Conservation (phyloP, 2,888 invertebrate species). For the Amphipyra berbera region DNA sequence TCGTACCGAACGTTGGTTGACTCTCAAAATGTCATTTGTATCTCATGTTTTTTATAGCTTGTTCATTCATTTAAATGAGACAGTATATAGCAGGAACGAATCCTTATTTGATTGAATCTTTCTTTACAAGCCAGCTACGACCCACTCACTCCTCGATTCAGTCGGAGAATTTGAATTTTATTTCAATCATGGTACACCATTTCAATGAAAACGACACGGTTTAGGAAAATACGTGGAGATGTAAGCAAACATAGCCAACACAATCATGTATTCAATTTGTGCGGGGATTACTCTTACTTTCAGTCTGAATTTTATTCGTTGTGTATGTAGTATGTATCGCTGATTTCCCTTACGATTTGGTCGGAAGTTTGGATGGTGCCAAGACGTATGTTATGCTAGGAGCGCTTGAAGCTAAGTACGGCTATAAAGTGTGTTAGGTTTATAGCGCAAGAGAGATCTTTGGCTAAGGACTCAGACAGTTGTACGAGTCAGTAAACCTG, state of each 20-base stretch:
- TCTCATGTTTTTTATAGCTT: slow-evolving; percentile 66
- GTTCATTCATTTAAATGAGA: slow-evolving; percentile 78
- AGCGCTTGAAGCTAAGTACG: slow-evolving; percentile 43
- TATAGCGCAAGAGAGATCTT: slow-evolving; percentile 43
- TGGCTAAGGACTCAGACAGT: slow-evolving; percentile 35
- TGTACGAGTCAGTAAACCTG: slow-evolving; percentile 30
- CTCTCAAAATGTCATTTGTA: slow-evolving; percentile 54
- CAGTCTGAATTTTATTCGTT: slow-evolving; percentile 64
- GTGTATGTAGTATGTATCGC: slow-evolving; percentile 40
- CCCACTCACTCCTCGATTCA: slow-evolving; percentile 58
- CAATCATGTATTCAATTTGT: slow-evolving; percentile 85
- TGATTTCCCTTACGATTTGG: slow-evolving; percentile 53
- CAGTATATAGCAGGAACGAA: slow-evolving; percentile 72
- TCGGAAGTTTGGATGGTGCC: slow-evolving; percentile 34
- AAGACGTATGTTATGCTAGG: slow-evolving; percentile 38
- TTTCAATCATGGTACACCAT: slow-evolving; percentile 73
- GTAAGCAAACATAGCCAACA: slow-evolving; percentile 77
- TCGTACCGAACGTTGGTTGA: slow-evolving; percentile 27
- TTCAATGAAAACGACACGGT: slow-evolving; percentile 80
- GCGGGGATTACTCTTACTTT: slow-evolving; percentile 78
- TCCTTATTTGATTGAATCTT: slow-evolving; percentile 82
- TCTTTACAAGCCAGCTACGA: slow-evolving; percentile 69
- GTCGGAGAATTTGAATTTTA: slow-evolving; percentile 81
- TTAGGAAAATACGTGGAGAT: slow-evolving; percentile 75
- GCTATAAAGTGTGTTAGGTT: slow-evolving; percentile 47